phyloP scores from a whole-genome alignment of 2,888 invertebrate genomes.

The Micropterix aruncella region DNA sequence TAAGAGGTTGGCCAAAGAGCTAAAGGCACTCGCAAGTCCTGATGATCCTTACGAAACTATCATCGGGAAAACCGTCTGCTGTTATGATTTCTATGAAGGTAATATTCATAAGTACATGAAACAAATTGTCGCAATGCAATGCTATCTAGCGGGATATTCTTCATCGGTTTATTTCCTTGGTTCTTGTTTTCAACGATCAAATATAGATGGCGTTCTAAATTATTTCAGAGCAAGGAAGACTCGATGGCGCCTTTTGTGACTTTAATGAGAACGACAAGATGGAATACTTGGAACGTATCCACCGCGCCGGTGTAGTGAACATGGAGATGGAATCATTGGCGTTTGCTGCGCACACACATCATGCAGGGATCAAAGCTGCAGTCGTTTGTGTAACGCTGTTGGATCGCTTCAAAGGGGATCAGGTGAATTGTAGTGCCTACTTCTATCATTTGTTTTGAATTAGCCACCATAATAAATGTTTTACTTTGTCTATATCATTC shows the following conservation, averaged over 20 bases:
- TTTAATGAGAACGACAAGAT: conserved; percentile 83
- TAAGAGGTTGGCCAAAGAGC: conserved; percentile 60
- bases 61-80: conserved; percentile 89
- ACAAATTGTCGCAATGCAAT: no score
- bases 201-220: no score
- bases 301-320: conserved; percentile 73
- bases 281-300: conserved; percentile 65
- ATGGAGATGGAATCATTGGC: conserved; percentile 96
- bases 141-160: no score
- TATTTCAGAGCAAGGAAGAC: conserved; percentile 69
- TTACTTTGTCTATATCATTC: no score
- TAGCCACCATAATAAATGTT: no score
- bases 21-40: conserved; percentile 57
- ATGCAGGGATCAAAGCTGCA: conserved; percentile 86
- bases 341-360: conserved; percentile 86
- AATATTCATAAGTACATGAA: conserved; percentile 14
- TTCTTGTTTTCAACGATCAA: no score
- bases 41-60: conserved; percentile 80
- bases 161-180: no score
- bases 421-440: no score
- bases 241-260: conserved; percentile 95
- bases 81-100: conserved; percentile 97
- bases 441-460: no score
- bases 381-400: conserved; percentile 87
- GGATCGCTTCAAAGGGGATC: conserved; percentile 88